A percentile compares a stretch with the other conserved stretches of the same genome.
Evolutionary conservation across 1,140 invertebrate species (phyloP).

Genomic region (fruit fly (Drosophila melanogaster)): DNA sequence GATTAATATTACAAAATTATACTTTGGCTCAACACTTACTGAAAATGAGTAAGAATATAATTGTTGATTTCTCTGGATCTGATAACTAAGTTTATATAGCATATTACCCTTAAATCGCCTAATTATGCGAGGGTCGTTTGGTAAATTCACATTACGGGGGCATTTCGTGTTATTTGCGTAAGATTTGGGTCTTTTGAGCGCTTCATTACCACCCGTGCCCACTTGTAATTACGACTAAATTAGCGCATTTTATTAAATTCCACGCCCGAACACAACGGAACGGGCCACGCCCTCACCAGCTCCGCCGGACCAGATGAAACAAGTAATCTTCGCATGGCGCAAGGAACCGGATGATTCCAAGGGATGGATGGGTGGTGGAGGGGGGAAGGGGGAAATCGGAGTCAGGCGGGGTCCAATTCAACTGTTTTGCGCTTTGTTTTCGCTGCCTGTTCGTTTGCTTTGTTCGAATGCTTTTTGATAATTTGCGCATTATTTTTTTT

Average conservation of each 20-base stretch:
- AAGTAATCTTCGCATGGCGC: constrained; percentile 26
- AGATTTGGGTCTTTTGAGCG: constrained; percentile 1
- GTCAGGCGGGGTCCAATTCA: constrained; percentile 20
- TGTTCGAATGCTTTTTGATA: constrained; percentile 35
- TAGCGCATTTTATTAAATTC: constrained; percentile 34
- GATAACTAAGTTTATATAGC: background rate
- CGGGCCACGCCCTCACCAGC: constrained; percentile 20
- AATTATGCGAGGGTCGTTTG: constrained; percentile 1
- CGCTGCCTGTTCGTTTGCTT: constrained; percentile 30
- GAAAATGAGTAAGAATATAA: too few species aligned
- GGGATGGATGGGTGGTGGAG: background rate
- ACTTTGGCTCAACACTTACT: too few species aligned
- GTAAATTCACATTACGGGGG: background rate
- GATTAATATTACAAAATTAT: too few species aligned
- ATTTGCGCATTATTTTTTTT: constrained; percentile 57
- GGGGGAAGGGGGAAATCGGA: background rate
- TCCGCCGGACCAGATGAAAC: constrained; percentile 13
- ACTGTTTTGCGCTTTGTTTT: constrained; percentile 40
- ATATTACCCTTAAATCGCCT: background rate
- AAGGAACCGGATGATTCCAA: background rate
- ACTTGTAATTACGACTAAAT: constrained; percentile 42
- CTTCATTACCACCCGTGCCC: background rate
- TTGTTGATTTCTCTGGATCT: too few species aligned
- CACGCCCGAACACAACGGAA: constrained; percentile 22
- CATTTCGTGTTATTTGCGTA: background rate